Base-by-base conservation (phyloP, 2,888 invertebrate species). In the Erannis defoliaria region DNA sequence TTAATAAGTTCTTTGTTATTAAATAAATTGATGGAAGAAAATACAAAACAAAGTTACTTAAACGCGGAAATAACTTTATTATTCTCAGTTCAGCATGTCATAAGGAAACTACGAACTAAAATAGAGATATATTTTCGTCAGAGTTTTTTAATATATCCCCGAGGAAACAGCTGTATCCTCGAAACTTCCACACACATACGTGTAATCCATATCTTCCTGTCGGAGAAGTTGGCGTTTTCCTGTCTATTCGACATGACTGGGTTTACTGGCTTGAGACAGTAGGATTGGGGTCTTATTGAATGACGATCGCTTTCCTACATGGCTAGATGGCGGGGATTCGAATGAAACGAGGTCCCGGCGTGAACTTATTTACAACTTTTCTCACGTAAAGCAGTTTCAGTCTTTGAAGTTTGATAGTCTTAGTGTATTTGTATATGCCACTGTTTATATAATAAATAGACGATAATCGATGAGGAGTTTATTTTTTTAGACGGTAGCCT, bases 151-250 rank as follows among this genome's bases (percentile, higher is more conserved):
- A 50, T 50, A 50, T 35, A 37, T 26, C 23, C 35, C 19, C 23
- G 16, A 37, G 50, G 37, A 37, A 37, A 50, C 50, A 38, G 50
- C 50, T 50, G 50, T 38, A 38, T 38, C 21, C 35, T 50, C 33
- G 31, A 37, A 50, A 50, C 21, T 50, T 50, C 37, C 16, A 26
- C 8, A 26, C 35, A 50, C 35, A 38, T 12, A 19, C 6, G 18
- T 23, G 14, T 42, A 53, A 53, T 53, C 53, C 53, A 40, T 42
- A 50, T 50, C 37, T 38, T 9, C 18, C 42, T 53, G 53, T 53
- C 53, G 18, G 42, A 12, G 18, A 53, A 42, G 29, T 51, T 26
- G 38, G 51, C 16, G 26, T 53, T 29, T 53, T 53, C 29, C 51
- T 53, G 19, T 21, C n/a, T 5, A 49, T 35, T 14, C 23, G 40